A percentile compares a stretch with the other conserved stretches of the same genome.
Conservation (phyloP, 2,797 vertebrate genomes). For the Gambelia wislizenii region DNA sequence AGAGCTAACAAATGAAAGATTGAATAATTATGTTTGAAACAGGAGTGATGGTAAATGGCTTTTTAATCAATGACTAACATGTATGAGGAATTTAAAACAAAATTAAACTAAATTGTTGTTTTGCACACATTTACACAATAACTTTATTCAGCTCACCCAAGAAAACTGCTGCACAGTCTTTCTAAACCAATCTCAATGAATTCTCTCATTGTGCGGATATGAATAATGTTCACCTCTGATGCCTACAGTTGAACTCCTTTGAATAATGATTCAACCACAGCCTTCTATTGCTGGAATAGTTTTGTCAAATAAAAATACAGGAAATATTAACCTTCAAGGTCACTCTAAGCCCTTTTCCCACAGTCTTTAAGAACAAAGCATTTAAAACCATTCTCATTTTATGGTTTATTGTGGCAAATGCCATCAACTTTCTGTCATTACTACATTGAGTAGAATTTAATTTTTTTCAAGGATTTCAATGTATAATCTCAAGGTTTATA, state of each 20-base stretch:
- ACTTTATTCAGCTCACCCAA: background rate
- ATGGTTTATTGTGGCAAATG: constrained; percentile 8
- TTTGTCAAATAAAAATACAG: constrained; percentile 24
- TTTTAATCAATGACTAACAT: background rate
- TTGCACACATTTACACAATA: constrained; percentile 24
- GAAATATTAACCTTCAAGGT: constrained; percentile 19
- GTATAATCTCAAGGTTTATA: constrained; percentile 3
- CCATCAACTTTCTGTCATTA: constrained; percentile 10
- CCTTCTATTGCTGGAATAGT: constrained; percentile 7
- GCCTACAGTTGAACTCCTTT: background rate
- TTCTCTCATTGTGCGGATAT: constrained; percentile 45
- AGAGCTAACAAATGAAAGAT: constrained; percentile 4
- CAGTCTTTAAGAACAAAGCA: constrained; percentile 4
- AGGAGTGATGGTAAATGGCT: background rate
- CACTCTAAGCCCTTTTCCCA: constrained; percentile 21
- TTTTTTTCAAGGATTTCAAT: constrained; percentile 1
- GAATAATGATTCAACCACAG: constrained; percentile 33
- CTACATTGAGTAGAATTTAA: background rate
- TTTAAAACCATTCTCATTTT: constrained; percentile 26
- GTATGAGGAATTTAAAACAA: background rate
- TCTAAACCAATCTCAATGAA: constrained; percentile 37
- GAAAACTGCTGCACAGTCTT: constrained; percentile 16
- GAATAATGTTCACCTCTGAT: constrained; percentile 42
- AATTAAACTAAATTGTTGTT: constrained; percentile 10
- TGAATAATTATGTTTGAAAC: background rate